A percentile compares a stretch with the other conserved stretches of the same genome.
phyloP scores from a whole-genome alignment of 2,113 vertebrate genomes.

The Polypterus senegalus region DNA sequence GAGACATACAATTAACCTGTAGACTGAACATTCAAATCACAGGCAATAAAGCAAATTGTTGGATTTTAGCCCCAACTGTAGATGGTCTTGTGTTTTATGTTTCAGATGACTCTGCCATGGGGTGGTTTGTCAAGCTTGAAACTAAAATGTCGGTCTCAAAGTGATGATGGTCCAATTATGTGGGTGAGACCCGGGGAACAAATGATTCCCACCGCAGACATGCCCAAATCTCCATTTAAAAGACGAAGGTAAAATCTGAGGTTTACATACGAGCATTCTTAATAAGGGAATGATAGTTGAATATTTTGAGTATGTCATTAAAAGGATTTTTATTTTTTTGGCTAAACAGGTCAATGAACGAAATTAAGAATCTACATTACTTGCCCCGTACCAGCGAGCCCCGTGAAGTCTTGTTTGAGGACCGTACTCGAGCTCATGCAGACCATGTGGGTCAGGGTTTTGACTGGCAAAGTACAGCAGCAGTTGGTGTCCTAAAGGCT shows the following conservation, averaged over 20 bases:
- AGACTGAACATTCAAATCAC: no score
- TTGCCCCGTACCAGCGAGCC: conserved; percentile 88
- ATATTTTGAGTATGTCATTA: no score
- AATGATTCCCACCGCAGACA: conserved; percentile 94
- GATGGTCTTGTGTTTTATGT: not conserved
- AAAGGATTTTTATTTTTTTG: not conserved
- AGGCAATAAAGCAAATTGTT: no score
- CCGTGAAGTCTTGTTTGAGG: conserved; percentile 91
- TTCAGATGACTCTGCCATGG: conserved; percentile 92
- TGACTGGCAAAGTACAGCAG: conserved; percentile 96
- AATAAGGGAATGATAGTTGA: no score
- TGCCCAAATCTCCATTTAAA: conserved; percentile 97
- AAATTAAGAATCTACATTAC: conserved; percentile 95
- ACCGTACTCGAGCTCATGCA: conserved; percentile 84
- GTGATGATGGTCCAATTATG: conserved; percentile 94
- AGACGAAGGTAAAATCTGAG: conserved; percentile 64
- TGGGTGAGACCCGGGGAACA: conserved; percentile 95
- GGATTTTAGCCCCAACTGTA: no score
- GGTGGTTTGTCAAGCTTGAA: conserved; percentile 83
- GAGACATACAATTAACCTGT: no score
- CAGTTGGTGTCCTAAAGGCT: conserved; percentile 90
- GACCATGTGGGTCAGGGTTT: conserved; percentile 95
- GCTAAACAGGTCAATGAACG: conserved; percentile 78
- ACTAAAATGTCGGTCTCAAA: conserved; percentile 88
- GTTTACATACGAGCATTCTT: no score